Conservation (phyloP, 2,888 invertebrate genomes). For the Caenorhabditis sp. region DNA sequence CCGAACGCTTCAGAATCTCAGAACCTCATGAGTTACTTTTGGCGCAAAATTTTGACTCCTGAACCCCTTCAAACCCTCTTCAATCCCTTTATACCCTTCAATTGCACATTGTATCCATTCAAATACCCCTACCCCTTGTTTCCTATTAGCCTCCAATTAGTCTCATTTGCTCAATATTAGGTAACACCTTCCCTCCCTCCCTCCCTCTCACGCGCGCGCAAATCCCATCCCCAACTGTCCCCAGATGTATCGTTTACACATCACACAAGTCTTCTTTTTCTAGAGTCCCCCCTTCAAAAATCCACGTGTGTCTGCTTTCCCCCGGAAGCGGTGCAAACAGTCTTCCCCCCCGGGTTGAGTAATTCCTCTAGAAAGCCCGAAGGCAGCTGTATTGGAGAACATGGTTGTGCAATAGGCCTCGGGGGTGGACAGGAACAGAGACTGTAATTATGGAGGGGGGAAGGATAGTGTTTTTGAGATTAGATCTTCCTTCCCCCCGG, state of each 20-base stretch:
- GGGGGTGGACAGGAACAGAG: neutral
- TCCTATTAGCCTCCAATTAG: conserved; percentile 5
- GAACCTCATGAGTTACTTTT: no score
- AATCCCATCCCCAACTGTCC: conserved; percentile 32
- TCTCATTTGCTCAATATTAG: conserved; percentile 7
- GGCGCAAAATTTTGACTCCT: no score
- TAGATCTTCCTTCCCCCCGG: neutral
- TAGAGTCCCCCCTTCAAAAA: no score
- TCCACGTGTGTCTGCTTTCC: neutral
- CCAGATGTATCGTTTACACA: conserved; percentile 55
- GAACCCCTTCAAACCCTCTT: no score
- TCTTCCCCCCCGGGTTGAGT: neutral
- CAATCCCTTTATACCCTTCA: neutral
- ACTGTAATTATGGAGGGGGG: conserved; percentile 38
- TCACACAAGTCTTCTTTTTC: no score
- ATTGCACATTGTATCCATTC: neutral
- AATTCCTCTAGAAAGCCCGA: conserved; percentile 8
- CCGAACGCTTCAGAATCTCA: no score
- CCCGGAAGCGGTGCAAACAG: conserved; percentile 3
- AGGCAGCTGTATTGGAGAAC: conserved; percentile 9
- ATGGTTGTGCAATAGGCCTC: neutral
- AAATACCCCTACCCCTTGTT: neutral
- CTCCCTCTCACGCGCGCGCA: no score
- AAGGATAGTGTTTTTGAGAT: conserved; percentile 17
- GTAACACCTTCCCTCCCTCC: neutral